Base-by-base conservation (phyloP, 2,113 vertebrate genomes). In the Microcebus lehilahytsara region DNA sequence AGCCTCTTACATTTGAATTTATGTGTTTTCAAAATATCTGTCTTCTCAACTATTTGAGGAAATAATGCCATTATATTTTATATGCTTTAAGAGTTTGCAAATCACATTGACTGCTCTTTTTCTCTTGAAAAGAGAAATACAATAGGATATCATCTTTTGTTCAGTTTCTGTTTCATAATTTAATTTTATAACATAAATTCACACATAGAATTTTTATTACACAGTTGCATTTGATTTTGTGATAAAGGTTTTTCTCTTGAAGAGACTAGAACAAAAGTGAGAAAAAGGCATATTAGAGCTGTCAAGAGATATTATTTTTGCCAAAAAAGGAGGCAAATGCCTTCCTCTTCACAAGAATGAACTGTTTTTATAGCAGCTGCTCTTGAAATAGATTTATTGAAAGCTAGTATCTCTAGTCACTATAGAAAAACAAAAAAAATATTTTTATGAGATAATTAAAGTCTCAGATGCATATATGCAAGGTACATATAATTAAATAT, bases 181-280 rank as follows among this genome's bases (percentile, higher is more conserved):
- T 96, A 93, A 97, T 95, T 95, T 95, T 62, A 77, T 90, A 91
- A 83, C 42, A 88, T 80, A 87, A 95, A 89, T 78, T 96, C 81
- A 93, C 74, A 95, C 40, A 58, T 87, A 5, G 51, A n/a, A 79
- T 93, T 89, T 85, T 85, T 95, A 83, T 94, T 91, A 74, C 42
- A 80, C 23, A 89, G 64, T 92, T 96, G 93, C 92, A 87, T 95
- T 97, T 91, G 71, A 94, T 93, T 90, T 93, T 86, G 30, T 94
- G 69, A 69, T 97, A 71, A 93, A 89, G 53, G 81, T 64, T 80
- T 95, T 92, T 85, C 84, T 87, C 13, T 95, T 92, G 37, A 69
- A 62, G 81, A 97, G n/a, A 92, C 49, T 23, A 74, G 67, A 87
- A 62, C 60, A 81, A 87, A 84, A 95, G 51, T 85, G 84, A 96